phyloP scores from a whole-genome alignment of 2,888 invertebrate species.

The Coleophora flavipennella region DNA sequence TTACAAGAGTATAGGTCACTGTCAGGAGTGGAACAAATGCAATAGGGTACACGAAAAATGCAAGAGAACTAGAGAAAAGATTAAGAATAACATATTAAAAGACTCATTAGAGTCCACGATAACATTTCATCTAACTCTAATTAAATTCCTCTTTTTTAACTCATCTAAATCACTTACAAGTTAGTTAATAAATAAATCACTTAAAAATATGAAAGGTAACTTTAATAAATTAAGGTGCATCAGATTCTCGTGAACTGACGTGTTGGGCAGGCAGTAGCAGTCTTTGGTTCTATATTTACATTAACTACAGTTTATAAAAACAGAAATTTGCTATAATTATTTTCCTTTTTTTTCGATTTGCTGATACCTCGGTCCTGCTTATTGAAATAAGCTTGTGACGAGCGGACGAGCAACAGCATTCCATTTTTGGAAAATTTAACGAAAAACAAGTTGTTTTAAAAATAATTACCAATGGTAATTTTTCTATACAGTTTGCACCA shows the following conservation, averaged over 20 bases:
- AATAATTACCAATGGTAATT: no score
- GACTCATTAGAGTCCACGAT: conserved; percentile 8
- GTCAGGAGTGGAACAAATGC: conserved; percentile 54
- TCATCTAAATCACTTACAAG: conserved; percentile 29
- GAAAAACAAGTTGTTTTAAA: no score
- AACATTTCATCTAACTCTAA: conserved; percentile 10
- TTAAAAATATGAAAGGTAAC: conserved; percentile 57
- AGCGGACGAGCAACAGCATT: conserved; percentile 30
- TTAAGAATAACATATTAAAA: no score
- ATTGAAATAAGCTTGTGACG: conserved; percentile 55
- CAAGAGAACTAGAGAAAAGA: conserved; percentile 21
- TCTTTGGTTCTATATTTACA: conserved; percentile 66
- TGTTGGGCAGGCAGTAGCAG: conserved; percentile 49
- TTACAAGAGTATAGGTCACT: conserved; percentile 64
- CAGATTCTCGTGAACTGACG: conserved; percentile 20
- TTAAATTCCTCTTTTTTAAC: no score
- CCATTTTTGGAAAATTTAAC: conserved; percentile 5
- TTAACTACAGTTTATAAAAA: conserved; percentile 24
- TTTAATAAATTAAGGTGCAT: conserved; percentile 59
- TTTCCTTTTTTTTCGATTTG: conserved; percentile 61
- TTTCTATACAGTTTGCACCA: conserved; percentile 6
- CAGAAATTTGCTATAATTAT: conserved; percentile 2
- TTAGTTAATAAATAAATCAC: conserved; percentile 65
- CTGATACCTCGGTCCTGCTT: conserved; percentile 53
- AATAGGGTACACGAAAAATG: conserved; percentile 55